These are phyloP conservation scores for Aegypius monachus DNA, from an alignment of 2,113 vertebrate genomes.

Conservation along the genomic window DNA sequence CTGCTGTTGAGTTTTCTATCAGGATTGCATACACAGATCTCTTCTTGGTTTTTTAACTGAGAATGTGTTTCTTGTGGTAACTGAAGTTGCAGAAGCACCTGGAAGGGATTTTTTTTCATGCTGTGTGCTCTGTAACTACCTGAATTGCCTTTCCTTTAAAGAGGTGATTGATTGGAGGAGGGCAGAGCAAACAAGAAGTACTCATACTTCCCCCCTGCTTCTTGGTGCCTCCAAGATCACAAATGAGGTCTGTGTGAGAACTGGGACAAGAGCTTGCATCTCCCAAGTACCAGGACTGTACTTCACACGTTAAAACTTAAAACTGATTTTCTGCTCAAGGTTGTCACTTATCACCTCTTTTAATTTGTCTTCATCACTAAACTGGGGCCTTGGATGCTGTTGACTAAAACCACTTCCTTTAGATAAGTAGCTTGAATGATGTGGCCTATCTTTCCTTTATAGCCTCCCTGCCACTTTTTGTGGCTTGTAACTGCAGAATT, in stretches of 20 bases:
- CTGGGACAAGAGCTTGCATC: neutral
- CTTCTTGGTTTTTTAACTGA: neutral
- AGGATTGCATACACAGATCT: neutral
- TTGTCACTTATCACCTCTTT: neutral
- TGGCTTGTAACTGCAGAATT: neutral
- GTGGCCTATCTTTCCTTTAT: neutral
- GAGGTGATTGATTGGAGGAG: neutral
- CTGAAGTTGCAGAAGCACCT: neutral
- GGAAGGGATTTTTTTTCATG: neutral
- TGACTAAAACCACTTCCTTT: neutral
- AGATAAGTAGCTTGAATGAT: neutral
- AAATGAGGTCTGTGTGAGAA: neutral
- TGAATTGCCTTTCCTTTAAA: neutral
- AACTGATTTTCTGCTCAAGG: neutral
- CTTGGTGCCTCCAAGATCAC: neutral
- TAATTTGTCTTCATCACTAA: neutral
- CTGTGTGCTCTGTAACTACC: neutral
- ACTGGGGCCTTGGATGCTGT: neutral
- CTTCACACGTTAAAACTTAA: neutral
- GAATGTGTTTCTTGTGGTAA: neutral
- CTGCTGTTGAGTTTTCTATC: neutral
- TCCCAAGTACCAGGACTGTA: neutral
- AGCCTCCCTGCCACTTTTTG: neutral
- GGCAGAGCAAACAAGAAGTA: neutral
- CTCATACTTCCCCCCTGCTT: rapidly evolving